phyloP scores from a whole-genome alignment of 2,113 vertebrate genomes.

The Bufo gargarizans region DNA sequence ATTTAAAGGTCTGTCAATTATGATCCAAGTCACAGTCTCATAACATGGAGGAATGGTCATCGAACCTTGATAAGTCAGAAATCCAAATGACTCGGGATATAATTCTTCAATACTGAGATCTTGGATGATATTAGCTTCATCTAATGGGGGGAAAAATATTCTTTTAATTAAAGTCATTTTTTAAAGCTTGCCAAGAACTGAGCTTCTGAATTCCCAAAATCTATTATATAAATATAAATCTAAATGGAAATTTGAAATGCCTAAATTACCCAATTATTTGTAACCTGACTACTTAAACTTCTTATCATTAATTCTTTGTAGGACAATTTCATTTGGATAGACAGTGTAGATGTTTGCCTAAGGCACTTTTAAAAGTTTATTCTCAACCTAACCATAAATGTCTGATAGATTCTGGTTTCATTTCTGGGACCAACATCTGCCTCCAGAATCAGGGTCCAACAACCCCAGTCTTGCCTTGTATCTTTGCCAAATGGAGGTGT shows the following conservation, averaged over 20 bases:
- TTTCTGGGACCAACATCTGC: too few relatives aligned
- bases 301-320: too few relatives aligned
- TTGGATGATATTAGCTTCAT: conserved; percentile 70
- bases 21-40: conserved; percentile 73
- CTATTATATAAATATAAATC: neutral
- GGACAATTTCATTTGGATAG: too few relatives aligned
- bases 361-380: too few relatives aligned
- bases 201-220: neutral
- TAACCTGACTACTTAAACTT: too few relatives aligned
- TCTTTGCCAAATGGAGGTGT: too few relatives aligned
- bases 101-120: conserved; percentile 71
- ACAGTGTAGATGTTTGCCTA: too few relatives aligned
- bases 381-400: too few relatives aligned
- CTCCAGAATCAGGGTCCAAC: too few relatives aligned
- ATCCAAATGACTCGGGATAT: conserved; percentile 71
- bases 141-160: conserved; percentile 54
- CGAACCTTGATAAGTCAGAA: conserved; percentile 74
- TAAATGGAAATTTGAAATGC: neutral
- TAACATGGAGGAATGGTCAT: conserved; percentile 73
- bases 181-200: neutral
- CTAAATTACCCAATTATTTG: too few relatives aligned
- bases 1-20: conserved; percentile 69
- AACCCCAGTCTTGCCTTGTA: too few relatives aligned
- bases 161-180: neutral
- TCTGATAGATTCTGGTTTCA: too few relatives aligned